Evolutionary conservation across 2,113 vertebrate genomes (phyloP).

Genomic region (Apaloderma vittatum): DNA sequence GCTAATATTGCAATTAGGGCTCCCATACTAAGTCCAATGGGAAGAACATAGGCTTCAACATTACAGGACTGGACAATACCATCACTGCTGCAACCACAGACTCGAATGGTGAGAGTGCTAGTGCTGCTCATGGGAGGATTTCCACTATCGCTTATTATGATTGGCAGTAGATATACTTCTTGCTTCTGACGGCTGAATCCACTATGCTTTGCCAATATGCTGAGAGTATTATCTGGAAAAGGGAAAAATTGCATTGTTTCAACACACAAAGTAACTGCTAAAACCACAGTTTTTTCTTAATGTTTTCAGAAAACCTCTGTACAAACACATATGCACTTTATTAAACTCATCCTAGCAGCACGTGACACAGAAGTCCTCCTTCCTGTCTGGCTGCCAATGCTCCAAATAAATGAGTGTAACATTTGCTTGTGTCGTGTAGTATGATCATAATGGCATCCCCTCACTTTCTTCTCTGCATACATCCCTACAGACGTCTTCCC

Average conservation of each 20-base stretch:
- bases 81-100: constrained; percentile 95
- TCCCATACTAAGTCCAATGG: constrained; percentile 98
- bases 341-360: not conserved
- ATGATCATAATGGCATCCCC: not conserved
- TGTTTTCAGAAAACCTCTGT: not conserved
- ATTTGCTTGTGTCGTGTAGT: not conserved
- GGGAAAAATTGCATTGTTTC: not conserved
- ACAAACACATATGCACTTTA: not conserved
- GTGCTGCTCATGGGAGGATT: constrained; percentile 97
- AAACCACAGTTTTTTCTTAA: not conserved
- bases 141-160: constrained; percentile 95
- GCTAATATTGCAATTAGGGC: constrained; percentile 97
- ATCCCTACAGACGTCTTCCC: not conserved
- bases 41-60: constrained; percentile 94
- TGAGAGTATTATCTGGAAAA: constrained; percentile 93
- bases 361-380: not conserved
- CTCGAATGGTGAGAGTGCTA: constrained; percentile 95
- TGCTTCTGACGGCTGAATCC: constrained; percentile 96
- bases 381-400: not conserved
- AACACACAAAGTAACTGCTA: not conserved
- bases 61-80: constrained; percentile 95
- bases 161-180: constrained; percentile 95
- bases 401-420: not conserved
- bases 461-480: not conserved
- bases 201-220: constrained; percentile 93